Base-by-base conservation (phyloP, 2,888 invertebrate genomes). In the Myopa tessellatipennis region DNA sequence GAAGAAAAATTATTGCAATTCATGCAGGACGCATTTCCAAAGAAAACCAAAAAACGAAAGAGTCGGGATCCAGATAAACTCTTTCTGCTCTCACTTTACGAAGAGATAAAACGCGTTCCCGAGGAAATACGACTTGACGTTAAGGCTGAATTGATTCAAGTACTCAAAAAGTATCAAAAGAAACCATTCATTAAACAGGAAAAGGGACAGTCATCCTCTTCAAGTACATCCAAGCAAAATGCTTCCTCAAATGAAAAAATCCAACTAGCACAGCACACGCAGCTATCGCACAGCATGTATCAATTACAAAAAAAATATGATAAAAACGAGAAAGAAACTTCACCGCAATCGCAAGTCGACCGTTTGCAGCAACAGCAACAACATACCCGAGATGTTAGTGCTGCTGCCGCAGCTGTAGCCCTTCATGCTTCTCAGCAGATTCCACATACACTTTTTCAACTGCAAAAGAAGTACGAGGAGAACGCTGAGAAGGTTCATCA, bases 1-100 rank as follows among this genome's bases (percentile, higher is more conserved):
- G 88, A 88, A 72, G 88, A 88, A 65, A 88, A 88, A 77, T 80
- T 88, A 38, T 78, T 88, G 72, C 88, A 88, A 72, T 85, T 88
- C 45, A 88, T 88, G 88, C 88, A 88, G 72, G 88, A 88, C 79
- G 87, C 87, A 7, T 88, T 88, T 81, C 87, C 88, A 16, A 88
- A 88, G 75, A 88, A 85, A 76, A 87, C 86, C 77, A 87, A 87
- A 84, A 88, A 88, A 78, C 85, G 87, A 7, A 88, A 88, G 79
- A 87, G 86, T 74, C 87, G 88, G 7, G 88, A 88, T 82, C 88
- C 88, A 0, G 88, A 88, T 67, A 88, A 87, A 79, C 83, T 88
- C 0, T 88, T 88, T 76, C 80, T 88, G 3, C 82, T 88, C 1
- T 88, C 88, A 4, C 82, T 88, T 0, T 88, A 88, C 70, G 88